Evolutionary conservation across 2,888 invertebrate species (phyloP).

Genomic region (Tortricodes alternella): DNA sequence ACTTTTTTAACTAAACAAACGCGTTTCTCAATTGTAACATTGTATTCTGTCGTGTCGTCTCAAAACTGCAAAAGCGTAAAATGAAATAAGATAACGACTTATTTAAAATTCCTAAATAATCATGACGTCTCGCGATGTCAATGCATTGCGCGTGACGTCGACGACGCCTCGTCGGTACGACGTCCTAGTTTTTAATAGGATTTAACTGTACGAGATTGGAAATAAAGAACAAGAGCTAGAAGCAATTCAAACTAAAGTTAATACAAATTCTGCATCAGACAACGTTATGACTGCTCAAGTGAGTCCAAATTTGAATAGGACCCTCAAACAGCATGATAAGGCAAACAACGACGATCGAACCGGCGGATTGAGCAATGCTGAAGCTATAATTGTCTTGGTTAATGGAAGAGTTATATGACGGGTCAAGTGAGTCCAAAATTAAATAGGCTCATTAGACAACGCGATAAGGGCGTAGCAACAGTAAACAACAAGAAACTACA

Average conservation of each 20-base stretch:
- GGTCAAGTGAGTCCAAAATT: background rate
- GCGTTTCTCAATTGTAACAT: no score
- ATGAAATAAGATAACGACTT: no score
- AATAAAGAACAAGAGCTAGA: background rate
- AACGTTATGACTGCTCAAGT: no score
- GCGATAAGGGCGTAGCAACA: constrained; percentile 21
- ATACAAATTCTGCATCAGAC: no score
- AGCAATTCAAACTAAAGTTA: no score
- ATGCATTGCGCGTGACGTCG: constrained; percentile 15
- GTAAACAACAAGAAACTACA: constrained; percentile 1
- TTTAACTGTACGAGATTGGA: background rate
- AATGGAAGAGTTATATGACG: no score
- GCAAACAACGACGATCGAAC: no score
- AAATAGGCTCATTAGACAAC: background rate
- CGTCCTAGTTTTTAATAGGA: constrained; percentile 18
- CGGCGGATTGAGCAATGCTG: no score
- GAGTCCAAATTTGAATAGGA: background rate
- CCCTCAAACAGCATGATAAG: no score
- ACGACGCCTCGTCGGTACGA: constrained; percentile 4
- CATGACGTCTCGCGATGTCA: constrained; percentile 15
- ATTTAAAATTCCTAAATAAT: background rate
- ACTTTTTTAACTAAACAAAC: no score
- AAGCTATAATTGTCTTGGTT: no score
- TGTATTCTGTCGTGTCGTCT: no score
- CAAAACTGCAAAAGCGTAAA: background rate